A percentile compares a stretch with the other conserved stretches of the same genome.
These are phyloP conservation scores for Lutjanus campechanus DNA, from an alignment of 2,797 vertebrate genomes.

Conservation along the genomic window DNA sequence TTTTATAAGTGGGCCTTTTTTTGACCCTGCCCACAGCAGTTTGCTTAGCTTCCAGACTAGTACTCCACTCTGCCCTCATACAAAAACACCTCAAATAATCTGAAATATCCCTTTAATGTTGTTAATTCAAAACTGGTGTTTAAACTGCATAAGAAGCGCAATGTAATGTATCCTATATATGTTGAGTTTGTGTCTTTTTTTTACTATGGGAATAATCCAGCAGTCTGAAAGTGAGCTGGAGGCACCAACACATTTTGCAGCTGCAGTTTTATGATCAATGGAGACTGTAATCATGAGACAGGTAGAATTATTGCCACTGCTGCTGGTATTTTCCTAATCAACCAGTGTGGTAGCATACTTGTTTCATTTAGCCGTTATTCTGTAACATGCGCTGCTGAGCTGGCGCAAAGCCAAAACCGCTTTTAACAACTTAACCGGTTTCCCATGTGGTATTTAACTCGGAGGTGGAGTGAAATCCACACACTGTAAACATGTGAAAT, in stretches of 20 bases:
- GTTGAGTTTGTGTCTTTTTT: constrained; percentile 16
- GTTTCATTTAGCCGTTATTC: constrained; percentile 38
- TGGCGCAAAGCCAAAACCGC: constrained; percentile 60
- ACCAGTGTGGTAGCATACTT: constrained; percentile 9
- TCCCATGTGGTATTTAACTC: constrained; percentile 67
- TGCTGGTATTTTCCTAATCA: constrained; percentile 54
- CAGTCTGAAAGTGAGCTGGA: constrained; percentile 18
- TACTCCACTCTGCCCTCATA: too few relatives aligned
- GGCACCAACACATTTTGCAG: constrained; percentile 23
- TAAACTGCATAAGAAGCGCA: constrained; percentile 11
- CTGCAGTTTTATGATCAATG: constrained; percentile 30
- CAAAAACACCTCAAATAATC: too few relatives aligned
- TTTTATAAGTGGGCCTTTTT: too few relatives aligned
- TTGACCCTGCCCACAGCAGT: too few relatives aligned
- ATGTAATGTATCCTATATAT: not conserved
- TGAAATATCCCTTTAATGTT: not conserved
- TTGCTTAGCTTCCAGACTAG: too few relatives aligned
- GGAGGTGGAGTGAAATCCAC: constrained; percentile 46
- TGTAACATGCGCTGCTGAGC: constrained; percentile 39
- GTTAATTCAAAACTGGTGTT: constrained; percentile 10
- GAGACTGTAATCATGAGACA: constrained; percentile 29
- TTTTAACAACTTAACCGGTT: constrained; percentile 65
- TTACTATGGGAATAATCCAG: constrained; percentile 22
- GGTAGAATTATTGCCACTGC: constrained; percentile 39
- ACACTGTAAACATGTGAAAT: constrained; percentile 67